Conservation (phyloP, 2,113 vertebrate genomes). For the Apodemus speciosus region DNA sequence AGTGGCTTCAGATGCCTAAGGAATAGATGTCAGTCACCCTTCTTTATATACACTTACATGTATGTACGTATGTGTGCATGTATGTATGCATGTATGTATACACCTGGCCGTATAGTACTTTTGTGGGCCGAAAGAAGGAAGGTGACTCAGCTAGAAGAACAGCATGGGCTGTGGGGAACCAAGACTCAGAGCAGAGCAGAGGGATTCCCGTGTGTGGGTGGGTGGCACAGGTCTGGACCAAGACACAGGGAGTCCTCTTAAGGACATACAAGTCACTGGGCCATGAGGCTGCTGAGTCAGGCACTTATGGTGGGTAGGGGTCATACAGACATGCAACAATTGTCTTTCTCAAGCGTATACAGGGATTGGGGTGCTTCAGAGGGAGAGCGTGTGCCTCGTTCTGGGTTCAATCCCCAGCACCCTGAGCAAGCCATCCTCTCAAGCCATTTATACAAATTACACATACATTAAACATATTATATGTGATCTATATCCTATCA, state of each 20-base stretch:
- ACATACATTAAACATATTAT: background rate
- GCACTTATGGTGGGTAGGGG: accelerated
- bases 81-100: too few species aligned
- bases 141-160: too few species aligned
- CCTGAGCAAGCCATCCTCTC: background rate
- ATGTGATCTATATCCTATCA: background rate
- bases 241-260: background rate
- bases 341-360: background rate
- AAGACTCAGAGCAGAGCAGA: background rate
- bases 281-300: background rate
- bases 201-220: accelerated
- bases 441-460: background rate
- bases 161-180: background rate
- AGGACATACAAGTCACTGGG: background rate
- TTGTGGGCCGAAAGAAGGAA: background rate
- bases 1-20: too few species aligned
- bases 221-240: background rate
- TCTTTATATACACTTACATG: too few species aligned
- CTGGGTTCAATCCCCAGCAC: background rate
- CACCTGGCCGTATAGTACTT: background rate
- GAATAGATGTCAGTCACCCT: background rate
- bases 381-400: background rate
- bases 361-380: background rate
- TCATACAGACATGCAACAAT: accelerated
- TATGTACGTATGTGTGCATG: too few species aligned